A percentile compares a stretch with the other conserved stretches of the same genome.
phyloP scores from a whole-genome alignment of 2,797 vertebrate genomes.

The Molossus molossus region DNA sequence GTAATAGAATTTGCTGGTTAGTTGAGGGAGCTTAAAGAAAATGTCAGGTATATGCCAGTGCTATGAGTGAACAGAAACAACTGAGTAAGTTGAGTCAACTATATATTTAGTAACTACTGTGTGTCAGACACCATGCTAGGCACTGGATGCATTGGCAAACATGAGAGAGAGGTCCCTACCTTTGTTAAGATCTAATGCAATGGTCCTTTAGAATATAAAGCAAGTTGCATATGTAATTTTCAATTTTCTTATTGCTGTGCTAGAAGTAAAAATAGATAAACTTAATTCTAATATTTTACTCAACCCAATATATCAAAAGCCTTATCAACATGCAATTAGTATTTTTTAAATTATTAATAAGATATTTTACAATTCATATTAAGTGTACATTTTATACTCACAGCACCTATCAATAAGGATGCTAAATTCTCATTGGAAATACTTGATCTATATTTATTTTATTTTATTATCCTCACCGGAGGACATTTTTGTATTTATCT shows the following conservation, averaged over 20 bases:
- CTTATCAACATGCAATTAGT: constrained; percentile 13
- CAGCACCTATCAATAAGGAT: neutral
- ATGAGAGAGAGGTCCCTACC: neutral
- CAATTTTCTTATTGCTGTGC: constrained; percentile 10
- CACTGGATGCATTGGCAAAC: neutral
- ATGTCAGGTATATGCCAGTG: neutral
- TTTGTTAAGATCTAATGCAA: neutral
- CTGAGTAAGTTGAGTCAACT: neutral
- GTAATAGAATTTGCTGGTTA: constrained; percentile 52
- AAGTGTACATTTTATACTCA: constrained; percentile 30
- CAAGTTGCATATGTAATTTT: neutral
- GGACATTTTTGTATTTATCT: too few relatives aligned
- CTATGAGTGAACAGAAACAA: constrained; percentile 34
- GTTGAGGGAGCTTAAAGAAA: constrained; percentile 2
- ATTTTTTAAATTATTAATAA: constrained; percentile 41
- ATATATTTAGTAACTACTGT: neutral
- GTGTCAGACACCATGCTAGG: neutral
- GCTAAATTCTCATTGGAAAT: constrained; percentile 49
- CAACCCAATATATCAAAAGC: constrained; percentile 36
- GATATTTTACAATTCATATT: constrained; percentile 55
- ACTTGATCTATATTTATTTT: neutral
- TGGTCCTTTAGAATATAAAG: neutral
- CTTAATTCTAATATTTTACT: constrained; percentile 44
- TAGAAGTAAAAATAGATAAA: constrained; percentile 43
- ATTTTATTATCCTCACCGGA: too few relatives aligned